Evolutionary conservation across 1,140 invertebrate genomes (phyloP), one percentile per base, ranked within the genome.

Genomic region (Zelostemma sp.): DNA sequence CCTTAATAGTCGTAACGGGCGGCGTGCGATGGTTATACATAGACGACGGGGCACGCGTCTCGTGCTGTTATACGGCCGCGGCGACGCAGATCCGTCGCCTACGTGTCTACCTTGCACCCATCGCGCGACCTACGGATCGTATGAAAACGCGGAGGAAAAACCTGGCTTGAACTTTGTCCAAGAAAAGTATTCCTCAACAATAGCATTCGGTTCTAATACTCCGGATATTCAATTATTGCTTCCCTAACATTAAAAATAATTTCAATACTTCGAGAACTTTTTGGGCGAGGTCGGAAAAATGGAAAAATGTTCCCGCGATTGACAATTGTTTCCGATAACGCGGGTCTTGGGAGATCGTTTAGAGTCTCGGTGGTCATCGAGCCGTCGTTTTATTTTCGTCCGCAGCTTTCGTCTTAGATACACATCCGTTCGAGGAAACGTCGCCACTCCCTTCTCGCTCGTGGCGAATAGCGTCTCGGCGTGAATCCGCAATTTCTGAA

Each of bases 301-400:
- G n/a, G n/a, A n/a, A n/a, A n/a, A n/a, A n/a, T n/a, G n/a, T n/a
- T n/a, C n/a, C n/a, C n/a, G n/a, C n/a, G n/a, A n/a, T n/a, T n/a
- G n/a, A n/a, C n/a, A n/a, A n/a, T n/a, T n/a, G n/a, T 25, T 25
- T 25, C 21, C 8, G 21, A 25, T 25, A 8, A 43, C 45, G 48
- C 9, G 38, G 25, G 38, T n/a, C 19, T 11, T 38, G 56, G 53
- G 47, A 50, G 51, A 41, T 53, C 31, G 51, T 50, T 47, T 51
- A 58, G 54, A 40, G 16, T 49, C 14, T 48, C 55, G 43, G 54
- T 68, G 59, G 59, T 68, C 65, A 68, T 68, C 65, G 58, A 62
- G 58, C 64, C 57, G 56, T 68, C 58, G 66, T 68, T 68, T 68
- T 68, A 68, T 68, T 62, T 68, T 68, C 17, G 66, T 63, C 66